phyloP scores from a whole-genome alignment of 2,113 vertebrate species.

The Microcebus ravelobensis region DNA sequence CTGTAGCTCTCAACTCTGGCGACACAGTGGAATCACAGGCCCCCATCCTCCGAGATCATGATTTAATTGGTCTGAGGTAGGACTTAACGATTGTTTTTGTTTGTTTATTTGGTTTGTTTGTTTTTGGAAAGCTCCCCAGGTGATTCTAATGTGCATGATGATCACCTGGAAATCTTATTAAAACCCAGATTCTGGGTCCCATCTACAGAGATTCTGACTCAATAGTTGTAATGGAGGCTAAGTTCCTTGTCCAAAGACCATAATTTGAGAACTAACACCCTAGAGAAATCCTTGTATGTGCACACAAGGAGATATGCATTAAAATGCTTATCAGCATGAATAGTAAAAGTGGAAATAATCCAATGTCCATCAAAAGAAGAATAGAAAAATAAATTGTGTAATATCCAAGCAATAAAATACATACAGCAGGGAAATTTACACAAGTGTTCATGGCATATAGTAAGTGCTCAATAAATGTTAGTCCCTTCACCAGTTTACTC shows the following conservation, averaged over 20 bases:
- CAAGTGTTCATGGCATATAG: not conserved
- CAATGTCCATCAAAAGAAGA: not conserved
- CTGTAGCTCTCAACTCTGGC: not conserved
- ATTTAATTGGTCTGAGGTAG: not conserved
- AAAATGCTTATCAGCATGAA: not conserved
- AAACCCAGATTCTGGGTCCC: not conserved
- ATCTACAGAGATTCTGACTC: not conserved
- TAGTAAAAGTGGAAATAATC: not conserved
- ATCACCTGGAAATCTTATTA: not conserved
- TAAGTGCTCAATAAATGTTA: not conserved
- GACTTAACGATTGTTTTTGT: not conserved
- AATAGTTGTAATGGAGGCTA: not conserved
- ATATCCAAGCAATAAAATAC: not conserved
- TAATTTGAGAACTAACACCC: not conserved
- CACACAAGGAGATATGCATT: not conserved
- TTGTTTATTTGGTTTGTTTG: not conserved
- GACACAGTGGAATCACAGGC: not conserved
- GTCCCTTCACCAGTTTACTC: not conserved
- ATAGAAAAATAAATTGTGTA: not conserved
- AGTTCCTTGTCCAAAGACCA: not conserved
- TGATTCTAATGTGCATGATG: not conserved
- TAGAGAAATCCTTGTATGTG: not conserved
- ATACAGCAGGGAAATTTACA: not conserved
- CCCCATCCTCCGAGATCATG: not conserved
- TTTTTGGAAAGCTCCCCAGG: not conserved